phyloP scores from a whole-genome alignment of 2,797 vertebrate genomes.

The Lacerta bilineata region DNA sequence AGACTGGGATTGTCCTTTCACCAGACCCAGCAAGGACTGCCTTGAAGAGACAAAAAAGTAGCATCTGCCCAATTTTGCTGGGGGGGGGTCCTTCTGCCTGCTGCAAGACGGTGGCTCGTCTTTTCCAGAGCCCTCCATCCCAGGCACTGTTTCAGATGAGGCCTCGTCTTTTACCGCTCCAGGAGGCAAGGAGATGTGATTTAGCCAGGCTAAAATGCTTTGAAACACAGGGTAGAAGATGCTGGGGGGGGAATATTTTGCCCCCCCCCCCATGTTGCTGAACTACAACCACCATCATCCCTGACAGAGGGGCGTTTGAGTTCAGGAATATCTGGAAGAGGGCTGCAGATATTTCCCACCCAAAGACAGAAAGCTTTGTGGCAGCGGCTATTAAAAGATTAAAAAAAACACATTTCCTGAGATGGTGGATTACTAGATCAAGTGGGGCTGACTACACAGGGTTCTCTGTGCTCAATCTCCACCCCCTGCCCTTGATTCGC shows the following conservation, averaged over 20 bases:
- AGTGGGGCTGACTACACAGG: background rate
- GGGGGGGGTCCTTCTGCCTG: no score
- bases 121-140: no score
- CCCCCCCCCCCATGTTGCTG: no score
- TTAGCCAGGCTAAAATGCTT: background rate
- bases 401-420: background rate
- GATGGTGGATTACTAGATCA: background rate
- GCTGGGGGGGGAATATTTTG: no score
- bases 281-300: no score
- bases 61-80: no score
- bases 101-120: no score
- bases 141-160: background rate
- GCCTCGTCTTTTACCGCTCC: background rate
- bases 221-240: background rate
- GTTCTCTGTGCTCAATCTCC: background rate
- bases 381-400: background rate
- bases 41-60: no score
- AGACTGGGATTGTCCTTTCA: background rate
- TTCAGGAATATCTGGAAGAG: no score
- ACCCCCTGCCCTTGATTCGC: background rate
- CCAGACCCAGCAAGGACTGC: background rate
- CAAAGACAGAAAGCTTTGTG: background rate
- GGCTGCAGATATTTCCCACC: no score
- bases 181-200: background rate
- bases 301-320: no score